These are phyloP conservation scores for Trissolcus brochymenae DNA, from an alignment of 2,888 invertebrate species.

Conservation along the genomic window DNA sequence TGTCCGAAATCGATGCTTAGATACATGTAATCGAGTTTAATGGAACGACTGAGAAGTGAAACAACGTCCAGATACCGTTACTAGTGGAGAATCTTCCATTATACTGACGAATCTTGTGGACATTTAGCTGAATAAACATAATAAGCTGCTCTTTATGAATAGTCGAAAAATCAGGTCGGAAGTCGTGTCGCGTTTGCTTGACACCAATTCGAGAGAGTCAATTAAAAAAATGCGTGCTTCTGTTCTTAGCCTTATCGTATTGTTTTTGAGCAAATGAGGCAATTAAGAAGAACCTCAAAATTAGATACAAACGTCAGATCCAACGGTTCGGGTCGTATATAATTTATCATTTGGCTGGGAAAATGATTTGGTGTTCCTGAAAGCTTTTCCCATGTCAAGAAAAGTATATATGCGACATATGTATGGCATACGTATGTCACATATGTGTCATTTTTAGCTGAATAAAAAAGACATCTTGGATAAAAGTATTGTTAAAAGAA, in stretches of 20 bases:
- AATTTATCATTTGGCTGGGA: no score
- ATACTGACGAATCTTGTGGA: constrained; percentile 28
- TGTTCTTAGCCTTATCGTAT: constrained; percentile 14
- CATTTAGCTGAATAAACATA: constrained; percentile 40
- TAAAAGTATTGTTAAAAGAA: no score
- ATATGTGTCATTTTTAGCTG: no score
- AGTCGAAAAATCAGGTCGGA: constrained; percentile 38
- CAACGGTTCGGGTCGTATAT: no score
- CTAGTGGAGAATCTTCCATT: constrained; percentile 10
- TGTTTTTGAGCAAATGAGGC: constrained; percentile 4
- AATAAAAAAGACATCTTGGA: no score
- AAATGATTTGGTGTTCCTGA: no score
- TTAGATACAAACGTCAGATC: no score
- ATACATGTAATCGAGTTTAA: constrained; percentile 43
- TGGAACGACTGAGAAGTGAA: constrained; percentile 31
- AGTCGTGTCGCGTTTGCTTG: constrained; percentile 32
- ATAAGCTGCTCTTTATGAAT: constrained; percentile 29
- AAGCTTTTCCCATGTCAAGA: no score
- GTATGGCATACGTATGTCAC: no score
- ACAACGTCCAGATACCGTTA: constrained; percentile 38
- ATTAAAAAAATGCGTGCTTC: constrained; percentile 26
- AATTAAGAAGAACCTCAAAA: no score
- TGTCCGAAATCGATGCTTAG: constrained; percentile 41
- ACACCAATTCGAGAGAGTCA: constrained; percentile 23
- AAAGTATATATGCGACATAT: no score